These are phyloP conservation scores for Decapterus maruadsi DNA, from an alignment of 2,797 vertebrate genomes.

Conservation along the genomic window DNA sequence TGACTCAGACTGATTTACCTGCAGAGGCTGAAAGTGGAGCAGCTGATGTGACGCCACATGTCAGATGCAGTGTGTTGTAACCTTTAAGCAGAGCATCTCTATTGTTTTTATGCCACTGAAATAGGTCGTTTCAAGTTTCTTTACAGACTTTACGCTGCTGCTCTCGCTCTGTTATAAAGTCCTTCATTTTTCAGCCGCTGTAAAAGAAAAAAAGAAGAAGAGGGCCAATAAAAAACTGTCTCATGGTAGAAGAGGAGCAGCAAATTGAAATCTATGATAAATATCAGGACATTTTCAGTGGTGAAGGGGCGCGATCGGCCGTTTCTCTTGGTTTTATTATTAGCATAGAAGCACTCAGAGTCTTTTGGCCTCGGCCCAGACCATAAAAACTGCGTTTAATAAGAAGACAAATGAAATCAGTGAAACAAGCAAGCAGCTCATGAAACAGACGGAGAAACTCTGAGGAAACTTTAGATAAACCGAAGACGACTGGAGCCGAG, in stretches of 20 bases:
- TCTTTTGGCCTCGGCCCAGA: not conserved
- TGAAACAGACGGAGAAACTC: not conserved
- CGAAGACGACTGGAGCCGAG: not conserved
- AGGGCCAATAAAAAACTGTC: not conserved
- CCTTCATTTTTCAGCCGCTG: not conserved
- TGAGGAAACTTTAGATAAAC: not conserved
- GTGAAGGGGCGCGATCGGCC: no score
- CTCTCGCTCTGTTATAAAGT: not conserved
- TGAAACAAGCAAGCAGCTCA: not conserved
- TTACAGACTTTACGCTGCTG: slow-evolving; percentile 8
- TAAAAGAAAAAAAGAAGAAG: not conserved
- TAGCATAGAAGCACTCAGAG: not conserved
- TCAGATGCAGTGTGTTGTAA: not conserved
- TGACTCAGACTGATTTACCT: not conserved
- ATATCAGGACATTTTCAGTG: not conserved
- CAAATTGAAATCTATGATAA: not conserved
- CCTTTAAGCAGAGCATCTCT: not conserved
- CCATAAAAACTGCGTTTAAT: slow-evolving; percentile 12
- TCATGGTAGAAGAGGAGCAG: not conserved
- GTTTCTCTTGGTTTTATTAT: slow-evolving; percentile 19
- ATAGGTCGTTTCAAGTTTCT: not conserved
- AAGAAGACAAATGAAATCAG: not conserved
- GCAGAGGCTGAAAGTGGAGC: not conserved
- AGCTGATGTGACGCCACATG: not conserved
- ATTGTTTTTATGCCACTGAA: not conserved